Evolutionary conservation across 35 echinoderm and acorn worm species (phyloP), one percentile per base, ranked within the genome.

Genomic region (Patiria miniata): DNA sequence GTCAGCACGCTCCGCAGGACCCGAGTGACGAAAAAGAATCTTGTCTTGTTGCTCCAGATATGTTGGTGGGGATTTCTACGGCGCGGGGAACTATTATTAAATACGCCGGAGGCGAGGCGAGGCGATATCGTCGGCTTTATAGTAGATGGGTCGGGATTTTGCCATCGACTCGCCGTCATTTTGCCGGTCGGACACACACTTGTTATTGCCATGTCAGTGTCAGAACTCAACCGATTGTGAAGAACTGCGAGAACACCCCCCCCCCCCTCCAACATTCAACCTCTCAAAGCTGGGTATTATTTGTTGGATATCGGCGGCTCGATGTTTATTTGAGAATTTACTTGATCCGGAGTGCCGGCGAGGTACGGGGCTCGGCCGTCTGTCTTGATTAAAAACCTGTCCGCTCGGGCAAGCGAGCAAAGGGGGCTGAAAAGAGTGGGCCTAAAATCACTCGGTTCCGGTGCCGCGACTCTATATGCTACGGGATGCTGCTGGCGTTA

Each of bases 181-280:
- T 73, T 73, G 65, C 65, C 65, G 65, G 7, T 73, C 65, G 65
- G 29, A 73, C 65, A 73, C 23, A 73, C 65, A 26, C 65, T 30
- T 47, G 42, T 73, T 73, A 73, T 73, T 73, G 34, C 65, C 65
- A 73, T 34, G 65, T 73, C 65, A 73, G 65, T 73, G 65, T 73
- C 65, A 73, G 58, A 73, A 73, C 29, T 34, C 29, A 47, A 47
- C 42, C 42, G 12, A 47, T 47, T 47, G 42, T 47, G 42, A 47
- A 47, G 42, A 47, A 4, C 42, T 47, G 42, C 4, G 42, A 47
- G 12, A n/a, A n/a, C n/a, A n/a, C n/a, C n/a, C n/a, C n/a, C n/a
- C n/a, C n/a, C n/a, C n/a, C n/a, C n/a, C n/a, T n/a, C n/a, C n/a
- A n/a, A n/a, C n/a, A n/a, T n/a, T n/a, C n/a, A n/a, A n/a, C n/a